phyloP scores from a whole-genome alignment of 2,113 vertebrate genomes.

The Corydoras sp. region DNA sequence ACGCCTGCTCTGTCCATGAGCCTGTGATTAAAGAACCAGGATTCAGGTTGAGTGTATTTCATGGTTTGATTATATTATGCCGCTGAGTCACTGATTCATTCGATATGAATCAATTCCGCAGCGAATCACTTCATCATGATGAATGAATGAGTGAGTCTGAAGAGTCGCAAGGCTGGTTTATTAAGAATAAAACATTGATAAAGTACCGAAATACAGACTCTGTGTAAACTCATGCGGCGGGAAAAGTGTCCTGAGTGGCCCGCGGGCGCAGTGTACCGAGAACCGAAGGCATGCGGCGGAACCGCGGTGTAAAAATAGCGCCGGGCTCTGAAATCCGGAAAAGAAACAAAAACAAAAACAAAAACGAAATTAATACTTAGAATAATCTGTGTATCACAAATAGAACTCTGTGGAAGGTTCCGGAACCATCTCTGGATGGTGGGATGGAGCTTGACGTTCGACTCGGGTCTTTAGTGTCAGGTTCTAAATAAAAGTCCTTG shows the following conservation, averaged over 20 bases:
- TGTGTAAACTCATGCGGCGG: conserved; percentile 33
- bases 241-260: conserved; percentile 4
- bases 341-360: too few species aligned
- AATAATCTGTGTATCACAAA: conserved; percentile 12
- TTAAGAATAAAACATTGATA: conserved; percentile 55
- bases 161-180: conserved; percentile 41
- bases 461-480: conserved; percentile 46
- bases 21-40: too few species aligned
- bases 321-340: conserved; percentile 15
- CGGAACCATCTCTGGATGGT: conserved; percentile 17
- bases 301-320: conserved; percentile 40
- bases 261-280: too few species aligned
- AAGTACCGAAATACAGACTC: conserved; percentile 52
- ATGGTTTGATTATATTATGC: too few species aligned
- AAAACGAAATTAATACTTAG: neutral
- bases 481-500: conserved; percentile 47
- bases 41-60: too few species aligned
- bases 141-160: too few species aligned
- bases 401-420: conserved; percentile 16
- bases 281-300: too few species aligned
- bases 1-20: too few species aligned
- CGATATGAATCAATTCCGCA: too few species aligned
- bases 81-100: too few species aligned
- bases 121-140: too few species aligned
- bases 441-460: conserved; percentile 27